phyloP scores from a whole-genome alignment of 1,140 invertebrate species.

The Pinna nobilis region DNA sequence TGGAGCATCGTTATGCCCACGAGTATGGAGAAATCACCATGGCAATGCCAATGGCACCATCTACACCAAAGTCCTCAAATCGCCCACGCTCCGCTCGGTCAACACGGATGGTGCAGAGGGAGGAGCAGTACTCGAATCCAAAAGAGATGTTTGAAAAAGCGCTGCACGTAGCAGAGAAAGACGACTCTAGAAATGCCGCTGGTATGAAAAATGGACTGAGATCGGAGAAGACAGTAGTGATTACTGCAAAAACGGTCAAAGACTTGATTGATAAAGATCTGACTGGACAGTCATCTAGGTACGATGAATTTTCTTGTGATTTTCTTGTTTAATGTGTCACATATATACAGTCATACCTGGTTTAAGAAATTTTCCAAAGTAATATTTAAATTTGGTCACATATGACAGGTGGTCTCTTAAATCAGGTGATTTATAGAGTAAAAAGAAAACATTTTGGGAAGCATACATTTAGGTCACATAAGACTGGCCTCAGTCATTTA shows the following conservation, averaged over 20 bases:
- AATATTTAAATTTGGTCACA: no score
- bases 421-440: no score
- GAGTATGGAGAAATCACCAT: constrained; percentile 66
- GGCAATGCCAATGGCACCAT: constrained; percentile 46
- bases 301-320: no score
- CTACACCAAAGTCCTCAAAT: constrained; percentile 45
- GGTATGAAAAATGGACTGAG: no score
- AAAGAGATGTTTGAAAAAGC: constrained; percentile 62
- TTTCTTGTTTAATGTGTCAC: no score
- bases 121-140: constrained; percentile 48
- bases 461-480: no score
- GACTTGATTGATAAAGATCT: constrained; percentile 11
- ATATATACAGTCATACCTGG: no score
- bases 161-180: constrained; percentile 26
- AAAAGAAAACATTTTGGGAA: no score
- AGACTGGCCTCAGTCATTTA: no score
- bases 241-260: constrained; percentile 5
- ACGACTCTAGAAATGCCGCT: no score
- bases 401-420: no score
- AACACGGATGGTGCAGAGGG: constrained; percentile 23
- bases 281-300: background rate
- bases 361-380: no score
- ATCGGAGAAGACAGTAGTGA: background rate
- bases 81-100: constrained; percentile 40
- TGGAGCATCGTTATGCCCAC: constrained; percentile 64